Base-by-base conservation (phyloP, 2,888 invertebrate genomes). In the Asteroscopus sphinx region DNA sequence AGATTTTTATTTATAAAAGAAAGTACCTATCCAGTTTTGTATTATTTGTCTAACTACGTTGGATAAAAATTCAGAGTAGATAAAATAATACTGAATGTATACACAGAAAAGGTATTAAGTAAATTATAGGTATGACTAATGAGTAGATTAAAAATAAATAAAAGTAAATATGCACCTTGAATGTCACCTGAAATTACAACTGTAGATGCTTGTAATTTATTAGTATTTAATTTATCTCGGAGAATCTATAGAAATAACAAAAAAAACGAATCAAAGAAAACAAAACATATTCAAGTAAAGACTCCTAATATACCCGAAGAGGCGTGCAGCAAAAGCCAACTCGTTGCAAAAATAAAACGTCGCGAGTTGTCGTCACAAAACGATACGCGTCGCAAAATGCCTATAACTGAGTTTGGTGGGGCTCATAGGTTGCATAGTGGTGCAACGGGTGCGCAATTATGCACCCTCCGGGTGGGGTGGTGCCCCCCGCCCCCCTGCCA, bases 371-470 rank as follows among this genome's bases (percentile, higher is more conserved):
- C 62, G 57, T 47, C 64, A 71, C 79, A 76, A 76, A 75, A 73
- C 74, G 79, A 67, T 69, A 64, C 60, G 66, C 67, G 69, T 68
- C 65, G 76, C 76, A 82, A 82, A 86, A 83, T 85, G 83, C 83
- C 83, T 83, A 81, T 86, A 86, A 88, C 80, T 80, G 76, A 80
- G 82, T 87, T 86, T 81, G 66, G 57, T 66, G 57, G 61, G 64
- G 75, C 65, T 76, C 72, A 73, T 78, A 79, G 85, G 81, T 80
- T 83, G 85, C 81, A 83, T 82, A 77, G 75, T 83, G 80, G 76
- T 77, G 80, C 81, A 73, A 57, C 61, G 77, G 73, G 76, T 68
- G 75, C 64, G 79, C 77, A 83, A 87, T 88, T 88, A 88, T 88
- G 88, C 88, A 85, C 87, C 86, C 87, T 77, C 66, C 57, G 47